Base-by-base conservation (phyloP, 2,888 invertebrate genomes). In the Nomada ruficornis region DNA sequence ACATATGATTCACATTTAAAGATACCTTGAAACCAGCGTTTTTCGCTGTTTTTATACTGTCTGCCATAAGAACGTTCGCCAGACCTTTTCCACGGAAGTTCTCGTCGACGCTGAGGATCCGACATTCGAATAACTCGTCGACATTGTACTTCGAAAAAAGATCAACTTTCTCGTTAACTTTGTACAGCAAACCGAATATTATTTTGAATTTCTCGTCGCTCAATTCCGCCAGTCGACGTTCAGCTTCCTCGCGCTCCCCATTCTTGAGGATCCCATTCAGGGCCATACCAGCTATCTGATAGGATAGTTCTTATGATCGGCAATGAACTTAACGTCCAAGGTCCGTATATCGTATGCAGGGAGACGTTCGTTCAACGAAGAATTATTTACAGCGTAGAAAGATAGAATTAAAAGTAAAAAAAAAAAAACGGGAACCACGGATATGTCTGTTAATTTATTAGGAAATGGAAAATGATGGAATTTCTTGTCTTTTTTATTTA, bases 51-150 rank as follows among this genome's bases (percentile, higher is more conserved):
- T 95, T 94, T 84, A 97, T 95, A 91, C 97, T 96, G 80, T 95
- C 95, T 11, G 94, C 94, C 93, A 97, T 95, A 68, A 98, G 94
- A 88, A 96, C 95, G 88, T 96, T 96, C 2, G 97, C 97, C 77
- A 98, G 94, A 0, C 97, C 97, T 83, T 95, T 95, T 0, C 97
- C 97, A 52, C 98, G 95, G 86, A 95, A 97, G 84, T 94, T 93
- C 75, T 95, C 95, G 81, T 97, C 96, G 29, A 98, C 97, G 11
- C 97, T 97, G 55, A 98, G 95, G 87, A 98, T 97, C 82, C 97
- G 95, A 88, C 97, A 96, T 94, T 98, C 98, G 91, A 98, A 96
- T 64, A 97, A 95, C 88, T 96, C 95, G 26, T 96, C 96, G 63
- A 97, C 96, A 83, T 95, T 92, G 92, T 96, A 97, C 85, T 94